These are phyloP conservation scores for Arizona elegans DNA, from an alignment of 2,113 vertebrate genomes.

Conservation along the genomic window DNA sequence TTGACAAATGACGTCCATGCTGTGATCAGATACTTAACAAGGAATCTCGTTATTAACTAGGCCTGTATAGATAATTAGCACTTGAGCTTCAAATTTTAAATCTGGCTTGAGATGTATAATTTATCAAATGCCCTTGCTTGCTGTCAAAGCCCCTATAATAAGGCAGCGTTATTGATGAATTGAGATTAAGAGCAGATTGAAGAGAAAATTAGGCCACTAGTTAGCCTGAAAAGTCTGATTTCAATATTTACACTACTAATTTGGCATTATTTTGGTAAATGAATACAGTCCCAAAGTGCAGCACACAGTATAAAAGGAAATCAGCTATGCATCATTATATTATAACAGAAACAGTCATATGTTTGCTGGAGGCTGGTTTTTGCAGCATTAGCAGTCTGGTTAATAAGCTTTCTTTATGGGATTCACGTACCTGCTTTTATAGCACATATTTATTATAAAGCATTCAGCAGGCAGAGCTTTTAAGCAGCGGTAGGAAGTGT, in stretches of 20 bases:
- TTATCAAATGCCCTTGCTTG: conserved; percentile 91
- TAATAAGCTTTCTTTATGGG: conserved; percentile 76
- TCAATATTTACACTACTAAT: conserved; percentile 94
- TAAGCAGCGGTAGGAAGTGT: conserved; percentile 66
- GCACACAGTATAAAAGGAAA: conserved; percentile 62
- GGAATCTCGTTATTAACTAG: conserved; percentile 99
- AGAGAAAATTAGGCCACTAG: conserved; percentile 87
- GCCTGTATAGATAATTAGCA: conserved; percentile 99
- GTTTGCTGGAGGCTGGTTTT: conserved; percentile 68
- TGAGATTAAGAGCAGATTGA: conserved; percentile 95
- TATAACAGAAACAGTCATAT: conserved; percentile 72
- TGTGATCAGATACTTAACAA: conserved; percentile 99
- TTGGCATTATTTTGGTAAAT: conserved; percentile 88
- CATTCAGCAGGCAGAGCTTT: conserved; percentile 63
- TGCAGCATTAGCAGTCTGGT: conserved; percentile 73
- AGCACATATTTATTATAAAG: conserved; percentile 72
- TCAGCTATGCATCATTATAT: conserved; percentile 73
- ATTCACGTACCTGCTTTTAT: conserved; percentile 75
- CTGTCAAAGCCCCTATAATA: conserved; percentile 94
- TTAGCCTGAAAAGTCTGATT: conserved; percentile 84
- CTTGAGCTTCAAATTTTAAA: conserved; percentile 99
- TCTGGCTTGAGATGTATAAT: conserved; percentile 96
- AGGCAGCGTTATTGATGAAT: conserved; percentile 96
- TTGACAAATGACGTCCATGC: conserved; percentile 97
- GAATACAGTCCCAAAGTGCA: conserved; percentile 72